These are phyloP conservation scores for Tryphoninae sp. DNA, from an alignment of 2,888 invertebrate species.

Conservation along the genomic window DNA sequence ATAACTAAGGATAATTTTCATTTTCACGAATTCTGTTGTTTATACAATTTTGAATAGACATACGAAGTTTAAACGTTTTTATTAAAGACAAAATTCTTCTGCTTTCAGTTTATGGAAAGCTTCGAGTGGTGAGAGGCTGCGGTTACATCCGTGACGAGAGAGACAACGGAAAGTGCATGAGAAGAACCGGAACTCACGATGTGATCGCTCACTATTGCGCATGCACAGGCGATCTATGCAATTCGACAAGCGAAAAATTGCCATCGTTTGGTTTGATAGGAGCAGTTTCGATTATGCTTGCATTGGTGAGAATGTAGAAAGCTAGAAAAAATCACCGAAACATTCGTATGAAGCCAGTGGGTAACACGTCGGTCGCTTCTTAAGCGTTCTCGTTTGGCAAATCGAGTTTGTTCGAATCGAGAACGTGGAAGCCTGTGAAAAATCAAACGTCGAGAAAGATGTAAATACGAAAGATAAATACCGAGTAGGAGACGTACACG, in stretches of 20 bases:
- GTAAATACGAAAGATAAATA: constrained; percentile 4
- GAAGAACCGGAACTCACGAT: constrained; percentile 88
- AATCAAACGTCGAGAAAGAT: neutral
- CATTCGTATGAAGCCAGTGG: constrained; percentile 6
- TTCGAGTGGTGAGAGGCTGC: constrained; percentile 90
- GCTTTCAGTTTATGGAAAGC: constrained; percentile 88
- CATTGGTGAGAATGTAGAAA: constrained; percentile 44
- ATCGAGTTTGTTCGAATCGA: neutral
- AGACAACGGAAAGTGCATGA: constrained; percentile 85
- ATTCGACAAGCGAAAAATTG: constrained; percentile 81
- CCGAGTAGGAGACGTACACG: too few relatives aligned
- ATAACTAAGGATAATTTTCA: too few relatives aligned
- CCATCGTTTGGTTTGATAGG: constrained; percentile 40
- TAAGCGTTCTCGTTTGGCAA: neutral
- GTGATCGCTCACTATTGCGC: constrained; percentile 90
- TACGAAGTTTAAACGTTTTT: neutral
- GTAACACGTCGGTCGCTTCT: neutral
- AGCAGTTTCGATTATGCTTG: constrained; percentile 38
- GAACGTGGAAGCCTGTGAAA: neutral
- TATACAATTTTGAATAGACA: too few relatives aligned
- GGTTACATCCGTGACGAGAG: constrained; percentile 88
- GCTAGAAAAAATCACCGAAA: constrained; percentile 1
- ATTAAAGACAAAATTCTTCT: constrained; percentile 50
- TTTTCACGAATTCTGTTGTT: too few relatives aligned
- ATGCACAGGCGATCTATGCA: constrained; percentile 90